phyloP scores from a whole-genome alignment of 2,797 vertebrate species.

The Thaleichthys pacificus region DNA sequence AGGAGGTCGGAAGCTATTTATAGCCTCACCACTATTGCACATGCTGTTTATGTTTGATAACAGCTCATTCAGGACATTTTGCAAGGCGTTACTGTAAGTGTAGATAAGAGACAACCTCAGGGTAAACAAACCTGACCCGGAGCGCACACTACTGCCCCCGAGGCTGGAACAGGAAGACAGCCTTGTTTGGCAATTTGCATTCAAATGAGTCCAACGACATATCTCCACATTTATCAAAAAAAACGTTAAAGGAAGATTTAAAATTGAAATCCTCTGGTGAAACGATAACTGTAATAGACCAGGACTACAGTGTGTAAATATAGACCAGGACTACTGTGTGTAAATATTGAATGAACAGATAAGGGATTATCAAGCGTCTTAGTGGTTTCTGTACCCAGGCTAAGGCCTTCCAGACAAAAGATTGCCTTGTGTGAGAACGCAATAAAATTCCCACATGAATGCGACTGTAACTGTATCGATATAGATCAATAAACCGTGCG shows the following conservation, averaged over 20 bases:
- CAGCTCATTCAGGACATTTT: neutral
- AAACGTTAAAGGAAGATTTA: neutral
- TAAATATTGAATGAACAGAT: neutral
- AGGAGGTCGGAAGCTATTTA: neutral
- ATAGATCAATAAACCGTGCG: no score
- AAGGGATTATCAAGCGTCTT: no score
- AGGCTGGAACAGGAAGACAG: neutral
- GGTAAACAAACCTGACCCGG: neutral
- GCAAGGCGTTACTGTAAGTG: neutral
- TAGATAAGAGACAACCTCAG: conserved; percentile 1
- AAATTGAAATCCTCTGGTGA: neutral
- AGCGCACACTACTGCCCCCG: neutral
- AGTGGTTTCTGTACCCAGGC: no score
- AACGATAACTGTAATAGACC: neutral
- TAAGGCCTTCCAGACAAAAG: no score
- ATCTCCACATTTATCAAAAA: neutral
- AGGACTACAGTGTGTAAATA: neutral
- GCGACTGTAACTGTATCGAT: no score
- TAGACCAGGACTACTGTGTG: neutral
- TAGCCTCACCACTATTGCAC: no score
- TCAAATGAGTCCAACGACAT: conserved; percentile 1
- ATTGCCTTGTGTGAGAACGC: no score
- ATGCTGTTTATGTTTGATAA: neutral
- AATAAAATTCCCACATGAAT: no score
- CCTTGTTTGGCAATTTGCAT: neutral